Evolutionary conservation across 1,140 invertebrate species (phyloP).

Genomic region (Rhysida immarginata): DNA sequence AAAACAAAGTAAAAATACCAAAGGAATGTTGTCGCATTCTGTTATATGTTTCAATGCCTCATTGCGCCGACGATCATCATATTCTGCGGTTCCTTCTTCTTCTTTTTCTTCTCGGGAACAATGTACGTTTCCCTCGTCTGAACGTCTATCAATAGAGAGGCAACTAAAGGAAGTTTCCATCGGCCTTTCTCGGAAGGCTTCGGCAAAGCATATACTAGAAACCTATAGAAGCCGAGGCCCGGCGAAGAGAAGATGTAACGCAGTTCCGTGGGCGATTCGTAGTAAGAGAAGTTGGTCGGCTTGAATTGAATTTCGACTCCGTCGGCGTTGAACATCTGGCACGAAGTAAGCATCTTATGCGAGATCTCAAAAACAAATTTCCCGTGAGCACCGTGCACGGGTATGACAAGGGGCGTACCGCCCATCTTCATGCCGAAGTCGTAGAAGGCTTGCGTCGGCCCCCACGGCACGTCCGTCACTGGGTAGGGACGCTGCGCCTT

Average conservation of each 20-base stretch:
- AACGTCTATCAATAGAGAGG: slow-evolving; percentile 22
- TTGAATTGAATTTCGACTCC: neutral
- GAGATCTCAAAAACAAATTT: neutral
- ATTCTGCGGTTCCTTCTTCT: too few relatives aligned
- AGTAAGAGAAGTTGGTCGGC: neutral
- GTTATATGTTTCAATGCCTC: too few relatives aligned
- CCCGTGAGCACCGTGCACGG: neutral
- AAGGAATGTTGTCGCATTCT: too few relatives aligned
- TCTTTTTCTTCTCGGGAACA: too few relatives aligned
- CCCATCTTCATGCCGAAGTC: slow-evolving; percentile 20
- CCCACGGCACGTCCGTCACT: slow-evolving; percentile 27
- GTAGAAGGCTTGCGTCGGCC: slow-evolving; percentile 25
- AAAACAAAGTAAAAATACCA: too few relatives aligned
- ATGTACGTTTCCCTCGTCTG: neutral
- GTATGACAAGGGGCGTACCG: neutral
- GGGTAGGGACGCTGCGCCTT: slow-evolving; percentile 20
- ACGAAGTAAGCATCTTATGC: neutral
- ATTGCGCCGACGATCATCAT: too few relatives aligned
- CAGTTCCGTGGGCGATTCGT: slow-evolving; percentile 9
- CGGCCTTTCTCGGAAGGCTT: slow-evolving; percentile 25
- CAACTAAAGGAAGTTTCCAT: slow-evolving; percentile 20
- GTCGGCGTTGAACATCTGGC: neutral
- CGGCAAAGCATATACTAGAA: slow-evolving; percentile 27
- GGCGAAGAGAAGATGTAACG: slow-evolving; percentile 24
- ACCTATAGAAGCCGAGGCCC: slow-evolving; percentile 25